A percentile compares a stretch with the other conserved stretches of the same genome.
These are phyloP conservation scores for Engystomops pustulosus DNA, from an alignment of 2,113 vertebrate genomes.

Conservation along the genomic window DNA sequence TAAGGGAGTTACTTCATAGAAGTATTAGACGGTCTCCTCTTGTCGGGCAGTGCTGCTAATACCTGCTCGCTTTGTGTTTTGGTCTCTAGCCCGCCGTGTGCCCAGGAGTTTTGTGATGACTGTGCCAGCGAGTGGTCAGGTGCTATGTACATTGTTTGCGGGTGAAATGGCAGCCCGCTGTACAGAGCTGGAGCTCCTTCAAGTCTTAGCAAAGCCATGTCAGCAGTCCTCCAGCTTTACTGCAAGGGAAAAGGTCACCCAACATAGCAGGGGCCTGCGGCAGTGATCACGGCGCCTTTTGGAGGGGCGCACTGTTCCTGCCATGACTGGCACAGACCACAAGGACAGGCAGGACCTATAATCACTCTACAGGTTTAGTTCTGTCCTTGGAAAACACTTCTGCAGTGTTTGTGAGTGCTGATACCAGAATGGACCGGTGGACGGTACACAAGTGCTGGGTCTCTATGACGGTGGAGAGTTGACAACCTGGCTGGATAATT, in stretches of 20 bases:
- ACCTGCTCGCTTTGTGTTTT: not conserved
- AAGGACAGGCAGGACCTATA: slow-evolving; percentile 4
- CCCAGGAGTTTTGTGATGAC: not conserved
- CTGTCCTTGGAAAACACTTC: not conserved
- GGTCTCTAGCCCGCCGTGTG: not conserved
- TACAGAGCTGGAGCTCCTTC: not conserved
- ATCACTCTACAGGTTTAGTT: not conserved
- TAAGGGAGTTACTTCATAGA: too few relatives aligned
- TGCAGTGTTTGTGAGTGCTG: too few relatives aligned
- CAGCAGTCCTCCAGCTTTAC: slow-evolving; percentile 12
- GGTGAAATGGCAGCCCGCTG: slow-evolving; percentile 2
- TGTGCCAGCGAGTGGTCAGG: not conserved
- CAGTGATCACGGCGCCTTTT: not conserved
- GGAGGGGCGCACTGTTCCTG: not conserved
- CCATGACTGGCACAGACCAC: not conserved
- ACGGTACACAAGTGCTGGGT: not conserved
- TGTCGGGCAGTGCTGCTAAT: not conserved
- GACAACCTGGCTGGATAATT: not conserved
- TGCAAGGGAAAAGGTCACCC: slow-evolving; percentile 44
- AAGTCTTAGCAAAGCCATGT: slow-evolving; percentile 12
- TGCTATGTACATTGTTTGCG: not conserved
- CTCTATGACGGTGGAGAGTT: not conserved
- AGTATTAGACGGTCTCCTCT: not conserved
- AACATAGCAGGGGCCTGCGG: not conserved
- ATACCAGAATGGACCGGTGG: not conserved